These are phyloP conservation scores for Harpegnathos saltator DNA, from an alignment of 1,140 invertebrate genomes.

Conservation along the genomic window DNA sequence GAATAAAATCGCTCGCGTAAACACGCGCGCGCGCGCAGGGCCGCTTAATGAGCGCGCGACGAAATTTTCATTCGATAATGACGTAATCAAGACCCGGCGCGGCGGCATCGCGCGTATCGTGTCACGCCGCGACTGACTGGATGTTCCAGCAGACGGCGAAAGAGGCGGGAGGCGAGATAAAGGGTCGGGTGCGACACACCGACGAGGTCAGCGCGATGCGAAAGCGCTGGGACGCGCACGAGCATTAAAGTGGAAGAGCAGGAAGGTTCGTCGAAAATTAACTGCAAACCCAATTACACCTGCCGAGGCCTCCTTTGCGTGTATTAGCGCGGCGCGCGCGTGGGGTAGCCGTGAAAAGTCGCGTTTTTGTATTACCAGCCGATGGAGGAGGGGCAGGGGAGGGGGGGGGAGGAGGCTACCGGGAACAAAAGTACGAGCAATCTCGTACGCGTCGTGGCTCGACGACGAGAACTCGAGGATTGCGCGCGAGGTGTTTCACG, in stretches of 20 bases:
- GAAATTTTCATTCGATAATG: conserved; percentile 71
- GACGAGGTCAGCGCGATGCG: conserved; percentile 51
- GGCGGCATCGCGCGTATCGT: conserved; percentile 56
- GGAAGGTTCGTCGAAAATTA: conserved; percentile 71
- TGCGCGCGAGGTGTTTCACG: no score
- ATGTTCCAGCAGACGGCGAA: conserved; percentile 27
- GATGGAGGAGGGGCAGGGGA: no score
- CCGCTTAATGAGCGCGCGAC: conserved; percentile 1
- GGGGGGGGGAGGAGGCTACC: no score
- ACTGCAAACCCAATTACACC: conserved; percentile 72
- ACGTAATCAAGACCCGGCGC: conserved; percentile 71
- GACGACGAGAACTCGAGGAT: no score
- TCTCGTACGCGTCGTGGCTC: no score
- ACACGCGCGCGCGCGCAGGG: neutral
- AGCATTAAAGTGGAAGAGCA: conserved; percentile 67
- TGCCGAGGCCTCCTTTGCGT: conserved; percentile 39
- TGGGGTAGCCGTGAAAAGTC: conserved; percentile 56
- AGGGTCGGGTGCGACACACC: conserved; percentile 21
- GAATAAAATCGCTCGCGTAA: conserved; percentile 35
- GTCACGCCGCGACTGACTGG: conserved; percentile 51
- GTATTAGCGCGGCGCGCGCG: conserved; percentile 56
- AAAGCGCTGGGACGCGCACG: conserved; percentile 33
- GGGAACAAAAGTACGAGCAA: neutral
- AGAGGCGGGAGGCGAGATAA: conserved; percentile 15
- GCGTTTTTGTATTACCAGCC: conserved; percentile 56